These are phyloP conservation scores for Aphis craccivora DNA, from an alignment of 1,140 invertebrate species.

Conservation along the genomic window DNA sequence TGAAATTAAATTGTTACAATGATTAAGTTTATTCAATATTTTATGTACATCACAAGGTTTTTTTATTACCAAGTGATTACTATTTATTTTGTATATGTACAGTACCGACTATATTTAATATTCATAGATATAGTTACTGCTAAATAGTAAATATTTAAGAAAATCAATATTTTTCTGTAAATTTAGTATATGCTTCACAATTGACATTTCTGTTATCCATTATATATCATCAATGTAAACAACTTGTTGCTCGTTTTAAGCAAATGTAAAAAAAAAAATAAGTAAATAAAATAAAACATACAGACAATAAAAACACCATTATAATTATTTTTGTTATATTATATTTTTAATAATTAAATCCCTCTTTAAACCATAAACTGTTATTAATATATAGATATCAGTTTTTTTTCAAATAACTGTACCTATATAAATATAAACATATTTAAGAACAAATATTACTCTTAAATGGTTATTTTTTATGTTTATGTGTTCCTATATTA, in stretches of 20 bases:
- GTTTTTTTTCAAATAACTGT: background rate
- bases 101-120: slow-evolving; percentile 34
- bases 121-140: background rate
- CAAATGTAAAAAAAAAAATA: slow-evolving; percentile 15
- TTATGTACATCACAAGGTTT: slow-evolving; percentile 48
- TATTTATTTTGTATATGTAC: slow-evolving; percentile 49
- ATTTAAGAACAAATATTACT: background rate
- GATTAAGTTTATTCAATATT: slow-evolving; percentile 39
- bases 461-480: background rate
- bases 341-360: background rate
- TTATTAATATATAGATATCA: background rate
- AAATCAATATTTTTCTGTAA: slow-evolving; percentile 2
- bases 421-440: background rate
- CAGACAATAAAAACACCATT: slow-evolving; percentile 50
- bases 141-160: slow-evolving; percentile 37
- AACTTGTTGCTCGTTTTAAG: slow-evolving; percentile 26
- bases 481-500: background rate
- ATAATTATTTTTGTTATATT: slow-evolving; percentile 29
- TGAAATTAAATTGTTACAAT: slow-evolving; percentile 38
- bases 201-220: slow-evolving; percentile 22
- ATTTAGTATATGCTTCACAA: background rate
- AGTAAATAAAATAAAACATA: slow-evolving; percentile 19
- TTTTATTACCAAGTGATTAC: slow-evolving; percentile 36
- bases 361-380: background rate
- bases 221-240: slow-evolving; percentile 23